Percentiles rank a stretch among this genome's conserved stretches.
Conservation (phyloP, 1,140 invertebrate species). For the Zophobas atratus region DNA sequence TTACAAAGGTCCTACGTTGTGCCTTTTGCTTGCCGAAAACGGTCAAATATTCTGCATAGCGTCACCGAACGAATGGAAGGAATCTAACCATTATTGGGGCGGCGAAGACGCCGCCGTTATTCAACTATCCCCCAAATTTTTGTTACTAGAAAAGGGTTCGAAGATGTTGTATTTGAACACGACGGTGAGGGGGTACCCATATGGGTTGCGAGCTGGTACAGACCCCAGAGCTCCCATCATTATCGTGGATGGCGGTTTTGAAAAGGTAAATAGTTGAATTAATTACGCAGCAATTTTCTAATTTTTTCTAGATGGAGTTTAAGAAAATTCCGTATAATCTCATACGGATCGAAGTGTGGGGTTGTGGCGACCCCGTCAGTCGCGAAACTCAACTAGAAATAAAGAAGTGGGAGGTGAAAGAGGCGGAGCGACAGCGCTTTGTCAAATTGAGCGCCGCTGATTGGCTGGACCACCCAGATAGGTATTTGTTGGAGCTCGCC, state of each 20-base stretch:
- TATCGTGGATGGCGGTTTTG: conserved; percentile 81
- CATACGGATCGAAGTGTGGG: conserved; percentile 84
- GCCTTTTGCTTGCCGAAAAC: conserved; percentile 79
- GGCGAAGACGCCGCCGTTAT: conserved; percentile 83
- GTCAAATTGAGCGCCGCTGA: conserved; percentile 88
- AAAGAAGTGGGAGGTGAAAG: conserved; percentile 92
- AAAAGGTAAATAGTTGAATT: conserved; percentile 68
- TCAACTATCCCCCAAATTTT: conserved; percentile 83
- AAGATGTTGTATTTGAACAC: conserved; percentile 90
- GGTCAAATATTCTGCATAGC: conserved; percentile 84
- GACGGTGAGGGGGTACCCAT: conserved; percentile 86
- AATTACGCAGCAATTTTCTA: conserved; percentile 2
- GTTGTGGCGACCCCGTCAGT: conserved; percentile 82
- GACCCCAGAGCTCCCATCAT: conserved; percentile 84
- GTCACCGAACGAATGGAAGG: conserved; percentile 87
- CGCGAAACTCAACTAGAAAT: conserved; percentile 88
- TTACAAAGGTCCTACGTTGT: conserved; percentile 87
- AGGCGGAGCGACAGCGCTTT: conserved; percentile 84
- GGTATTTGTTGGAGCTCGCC: conserved; percentile 87
- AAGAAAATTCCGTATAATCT: conserved; percentile 77
- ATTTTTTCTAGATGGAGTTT: conserved; percentile 69
- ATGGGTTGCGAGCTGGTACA: conserved; percentile 85
- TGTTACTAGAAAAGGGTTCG: conserved; percentile 77
- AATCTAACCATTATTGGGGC: conserved; percentile 89
- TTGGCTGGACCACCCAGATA: conserved; percentile 94